Base-by-base conservation (phyloP, 2,797 vertebrate species). In the Dendrocincla tyrannina region DNA sequence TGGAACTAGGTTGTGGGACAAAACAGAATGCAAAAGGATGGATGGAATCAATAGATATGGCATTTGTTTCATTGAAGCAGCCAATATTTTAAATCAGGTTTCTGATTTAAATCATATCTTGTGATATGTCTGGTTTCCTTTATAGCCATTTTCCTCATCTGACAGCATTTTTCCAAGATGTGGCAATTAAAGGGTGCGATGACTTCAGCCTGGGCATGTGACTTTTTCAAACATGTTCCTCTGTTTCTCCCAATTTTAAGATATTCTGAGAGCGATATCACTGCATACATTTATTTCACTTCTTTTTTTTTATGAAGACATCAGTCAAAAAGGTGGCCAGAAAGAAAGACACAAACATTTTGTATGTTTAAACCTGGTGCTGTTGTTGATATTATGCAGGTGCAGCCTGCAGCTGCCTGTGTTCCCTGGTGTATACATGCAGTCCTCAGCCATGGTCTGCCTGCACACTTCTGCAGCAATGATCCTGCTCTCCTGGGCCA, bases 361-460 rank as follows among this genome's bases (percentile, higher is more conserved):
- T 46, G 2, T 30, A 5, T 49, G 22, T 76, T n/a, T 85, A 55
- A 44, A 46, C 3, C 2, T 44, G 64, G 25, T 42, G 49, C 35
- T 88, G 18, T 37, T 75, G 20, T n/a, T 0, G 4, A 17, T 12
- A 41, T 4, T 22, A 77, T 39, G 39, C 32, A 62, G 53, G 35
- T 27, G 24, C 32, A 82, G 16, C 41, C 23, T 59, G 27, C 3
- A 32, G 3, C 17, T 37, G 12, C 16, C 42, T 39, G 13, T 39
- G 22, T 42, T 87, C 39, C 32, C n/a, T 28, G 23, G 11, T 59
- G 37, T 44, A 0, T 18, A 6, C 9, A 3, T 2, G 3, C n/a
- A 76, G 28, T 13, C 8, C 11, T 23, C 35, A 67, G 41, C 24
- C 27, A 17, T 3, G 22, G 39, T 25, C 13, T 69, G 50, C 72